Percentiles rank a stretch among this genome's conserved stretches.
These are phyloP conservation scores for Crocodylus rhombifer DNA, from an alignment of 2,797 vertebrate species.

Conservation along the genomic window DNA sequence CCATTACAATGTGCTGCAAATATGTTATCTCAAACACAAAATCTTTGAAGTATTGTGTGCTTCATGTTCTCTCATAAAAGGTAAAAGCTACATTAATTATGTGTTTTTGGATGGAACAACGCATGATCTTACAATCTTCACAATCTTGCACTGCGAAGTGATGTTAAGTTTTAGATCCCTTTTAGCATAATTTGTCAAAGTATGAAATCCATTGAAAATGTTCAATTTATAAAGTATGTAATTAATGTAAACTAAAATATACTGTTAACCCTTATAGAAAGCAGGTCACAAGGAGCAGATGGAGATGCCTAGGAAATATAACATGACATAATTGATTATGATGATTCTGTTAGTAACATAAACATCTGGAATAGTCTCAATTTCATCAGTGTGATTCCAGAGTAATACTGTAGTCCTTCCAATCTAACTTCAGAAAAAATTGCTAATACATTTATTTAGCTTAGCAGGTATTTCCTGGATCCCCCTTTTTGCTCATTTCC, in stretches of 20 bases:
- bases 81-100: conserved; percentile 30
- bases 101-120: conserved; percentile 22
- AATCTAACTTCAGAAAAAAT: conserved; percentile 67
- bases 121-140: conserved; percentile 29
- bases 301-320: conserved; percentile 49
- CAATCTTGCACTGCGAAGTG: not conserved
- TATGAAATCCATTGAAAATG: conserved; percentile 61
- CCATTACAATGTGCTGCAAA: not conserved
- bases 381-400: conserved; percentile 64
- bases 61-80: conserved; percentile 33
- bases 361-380: conserved; percentile 66
- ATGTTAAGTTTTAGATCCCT: conserved; percentile 35
- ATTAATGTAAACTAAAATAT: conserved; percentile 5
- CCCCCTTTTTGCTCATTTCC: conserved; percentile 60
- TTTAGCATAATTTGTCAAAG: conserved; percentile 37
- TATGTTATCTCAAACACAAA: conserved; percentile 13
- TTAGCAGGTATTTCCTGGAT: conserved; percentile 70
- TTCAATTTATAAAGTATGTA: conserved; percentile 53
- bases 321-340: conserved; percentile 68
- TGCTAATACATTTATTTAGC: conserved; percentile 61
- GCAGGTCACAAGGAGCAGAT: conserved; percentile 27
- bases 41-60: conserved; percentile 13
- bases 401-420: conserved; percentile 60
- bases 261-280: not conserved
- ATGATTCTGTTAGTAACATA: conserved; percentile 73